These are phyloP conservation scores for Chrysogorgia sp. DNA, from an alignment of 92 coral and sea anemone species.

Conservation along the genomic window DNA sequence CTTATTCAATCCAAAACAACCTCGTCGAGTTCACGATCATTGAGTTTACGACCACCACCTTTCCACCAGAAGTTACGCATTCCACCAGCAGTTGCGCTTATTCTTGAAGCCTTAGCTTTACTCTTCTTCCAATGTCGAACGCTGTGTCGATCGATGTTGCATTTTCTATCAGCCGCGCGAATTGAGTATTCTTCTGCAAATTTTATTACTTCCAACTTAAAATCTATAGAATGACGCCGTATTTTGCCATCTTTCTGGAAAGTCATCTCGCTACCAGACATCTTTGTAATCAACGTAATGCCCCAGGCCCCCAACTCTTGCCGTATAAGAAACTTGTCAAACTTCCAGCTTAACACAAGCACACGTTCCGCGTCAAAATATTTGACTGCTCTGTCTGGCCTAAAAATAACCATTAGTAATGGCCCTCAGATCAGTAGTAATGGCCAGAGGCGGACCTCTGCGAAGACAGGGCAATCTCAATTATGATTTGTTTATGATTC, in stretches of 20 bases:
- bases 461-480: too few relatives aligned
- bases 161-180: conserved; percentile 18
- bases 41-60: conserved; percentile 50
- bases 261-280: too few relatives aligned
- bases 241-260: conserved; percentile 14
- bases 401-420: too few relatives aligned
- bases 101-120: conserved; percentile 39
- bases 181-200: conserved; percentile 14
- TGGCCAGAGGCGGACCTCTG: too few relatives aligned
- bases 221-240: conserved; percentile 18
- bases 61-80: conserved; percentile 7
- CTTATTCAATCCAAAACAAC: conserved; percentile 43
- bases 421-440: too few relatives aligned
- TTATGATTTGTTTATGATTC: too few relatives aligned
- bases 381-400: too few relatives aligned
- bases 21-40: conserved; percentile 38
- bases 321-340: too few relatives aligned
- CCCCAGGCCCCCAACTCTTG: too few relatives aligned
- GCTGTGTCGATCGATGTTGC: conserved; percentile 4
- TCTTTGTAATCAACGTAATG: too few relatives aligned
- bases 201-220: conserved; percentile 23
- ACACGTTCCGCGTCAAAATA: too few relatives aligned
- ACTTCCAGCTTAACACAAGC: too few relatives aligned
- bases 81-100: conserved; percentile 40
- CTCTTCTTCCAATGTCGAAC: conserved; percentile 53